Evolutionary conservation across 1,140 invertebrate species (phyloP), one percentile per base, ranked within the genome.

Genomic region (Aphaenogaster rudis): DNA sequence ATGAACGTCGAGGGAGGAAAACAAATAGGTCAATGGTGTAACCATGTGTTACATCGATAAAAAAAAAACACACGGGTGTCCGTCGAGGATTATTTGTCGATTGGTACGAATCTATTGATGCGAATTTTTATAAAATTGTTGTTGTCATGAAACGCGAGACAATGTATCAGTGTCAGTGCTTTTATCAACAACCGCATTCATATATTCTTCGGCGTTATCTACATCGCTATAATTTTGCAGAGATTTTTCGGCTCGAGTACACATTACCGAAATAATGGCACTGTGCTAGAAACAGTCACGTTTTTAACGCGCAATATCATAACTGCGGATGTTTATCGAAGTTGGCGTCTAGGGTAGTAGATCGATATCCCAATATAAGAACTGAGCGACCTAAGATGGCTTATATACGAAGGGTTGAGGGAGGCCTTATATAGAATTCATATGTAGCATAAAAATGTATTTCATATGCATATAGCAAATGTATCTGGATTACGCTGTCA

Each of bases 311-410:
- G 54, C 33, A 48, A 61, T 82, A 72, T 76, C 15, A 36, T 2
- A 63, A 76, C 21, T n/a, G 17, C 13, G 54, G 13, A 61, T 61
- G 42, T 61, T 84, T 84, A 84, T 50, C n/a, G 33, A 57, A 71
- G 8, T 81, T 71, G 64, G 54, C 15, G 28, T 54, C 28, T 54
- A 50, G n/a, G 69, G 52, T 21, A 42, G 59, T 17, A 72, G 28
- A 82, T 82, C 50, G 21, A 82, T 74, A 82, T 13, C 67, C 11
- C 80, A 48, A 82, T 74, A 61, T 61, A 82, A 82, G 52, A 82
- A 59, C 42, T 72, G 80, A 72, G 17, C 79, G 52, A 82, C 28
- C 54, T 52, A 74, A 61, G 67, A 61, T 13, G 42, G 28, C 17
- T 74, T 84, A 71, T 76, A 57, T 76, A 48, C 21, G 54, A 39